Evolutionary conservation across 2,888 invertebrate species (phyloP).

Genomic region (Cybosia mesomella): DNA sequence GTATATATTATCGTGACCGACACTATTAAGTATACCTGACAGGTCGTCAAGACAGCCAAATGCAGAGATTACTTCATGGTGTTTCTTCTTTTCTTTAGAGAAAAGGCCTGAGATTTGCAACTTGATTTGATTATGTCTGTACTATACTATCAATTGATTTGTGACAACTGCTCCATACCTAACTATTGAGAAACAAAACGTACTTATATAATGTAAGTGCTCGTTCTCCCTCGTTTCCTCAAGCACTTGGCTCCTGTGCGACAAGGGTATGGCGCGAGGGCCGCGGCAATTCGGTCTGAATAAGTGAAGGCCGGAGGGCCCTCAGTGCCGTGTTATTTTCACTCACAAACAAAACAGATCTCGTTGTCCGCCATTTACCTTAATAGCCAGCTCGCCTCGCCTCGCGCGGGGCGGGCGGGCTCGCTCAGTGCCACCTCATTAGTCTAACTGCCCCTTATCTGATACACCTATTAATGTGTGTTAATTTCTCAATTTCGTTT

Average conservation of each 20-base stretch:
- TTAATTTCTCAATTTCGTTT: not conserved
- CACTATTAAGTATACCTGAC: too few species aligned
- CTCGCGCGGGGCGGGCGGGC: not conserved
- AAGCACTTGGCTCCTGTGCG: not conserved
- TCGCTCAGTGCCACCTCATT: not conserved
- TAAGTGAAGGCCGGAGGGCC: not conserved
- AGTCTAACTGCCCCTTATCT: not conserved
- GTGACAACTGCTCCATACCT: not conserved
- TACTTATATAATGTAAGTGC: not conserved
- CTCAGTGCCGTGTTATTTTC: slow-evolving; percentile 6
- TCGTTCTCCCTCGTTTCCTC: not conserved
- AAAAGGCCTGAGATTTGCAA: too few species aligned
- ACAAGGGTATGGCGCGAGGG: not conserved
- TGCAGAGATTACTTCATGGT: too few species aligned
- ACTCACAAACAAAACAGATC: slow-evolving; percentile 3
- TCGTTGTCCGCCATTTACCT: slow-evolving; percentile 5
- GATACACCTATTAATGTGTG: not conserved
- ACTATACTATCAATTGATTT: not conserved
- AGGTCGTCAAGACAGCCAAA: too few species aligned
- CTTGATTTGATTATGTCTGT: too few species aligned
- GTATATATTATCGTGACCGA: too few species aligned
- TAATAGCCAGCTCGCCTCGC: not conserved
- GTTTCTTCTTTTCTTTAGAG: too few species aligned
- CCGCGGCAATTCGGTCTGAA: not conserved
- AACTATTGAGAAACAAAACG: not conserved